A percentile compares a stretch with the other conserved stretches of the same genome.
Conservation (phyloP, 37 sponge, comb jelly and placozoan genomes). For the Diacarnus erythraeanus region DNA sequence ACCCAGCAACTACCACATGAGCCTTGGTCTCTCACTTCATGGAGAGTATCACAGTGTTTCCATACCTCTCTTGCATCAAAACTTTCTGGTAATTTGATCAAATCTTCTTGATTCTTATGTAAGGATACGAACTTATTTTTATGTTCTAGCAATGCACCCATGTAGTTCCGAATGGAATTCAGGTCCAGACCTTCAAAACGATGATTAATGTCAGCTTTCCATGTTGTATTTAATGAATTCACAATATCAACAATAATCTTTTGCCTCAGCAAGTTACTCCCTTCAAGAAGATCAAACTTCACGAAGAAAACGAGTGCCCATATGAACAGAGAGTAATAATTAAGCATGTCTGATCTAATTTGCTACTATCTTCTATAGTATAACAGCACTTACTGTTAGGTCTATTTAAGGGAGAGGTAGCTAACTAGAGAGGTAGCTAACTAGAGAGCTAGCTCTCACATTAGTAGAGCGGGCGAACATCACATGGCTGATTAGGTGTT, state of each 20-base stretch:
- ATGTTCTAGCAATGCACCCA: constrained; percentile 39
- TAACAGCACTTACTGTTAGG: too few relatives aligned
- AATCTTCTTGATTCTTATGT: constrained; percentile 45
- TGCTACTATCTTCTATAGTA: too few relatives aligned
- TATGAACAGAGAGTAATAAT: not conserved
- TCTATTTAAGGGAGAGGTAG: too few relatives aligned
- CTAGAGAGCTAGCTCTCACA: too few relatives aligned
- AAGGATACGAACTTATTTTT: constrained; percentile 20
- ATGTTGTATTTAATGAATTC: constrained; percentile 38
- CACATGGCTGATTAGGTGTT: too few relatives aligned
- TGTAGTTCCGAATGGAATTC: constrained; percentile 24
- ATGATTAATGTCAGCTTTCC: constrained; percentile 68
- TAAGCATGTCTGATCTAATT: too few relatives aligned
- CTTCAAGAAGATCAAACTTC: not conserved
- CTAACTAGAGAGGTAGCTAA: too few relatives aligned
- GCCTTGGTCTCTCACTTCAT: constrained; percentile 88
- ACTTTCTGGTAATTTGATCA: constrained; percentile 62
- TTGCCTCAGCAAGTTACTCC: not conserved
- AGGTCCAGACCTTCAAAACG: constrained; percentile 45
- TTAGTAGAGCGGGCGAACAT: too few relatives aligned
- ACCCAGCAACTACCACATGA: constrained; percentile 99
- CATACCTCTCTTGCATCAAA: constrained; percentile 94
- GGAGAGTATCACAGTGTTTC: constrained; percentile 83
- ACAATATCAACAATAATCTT: not conserved
- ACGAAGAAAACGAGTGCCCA: not conserved